These are phyloP conservation scores for Pardosa pseudoannulata DNA, from an alignment of 2,888 invertebrate genomes.

Conservation along the genomic window DNA sequence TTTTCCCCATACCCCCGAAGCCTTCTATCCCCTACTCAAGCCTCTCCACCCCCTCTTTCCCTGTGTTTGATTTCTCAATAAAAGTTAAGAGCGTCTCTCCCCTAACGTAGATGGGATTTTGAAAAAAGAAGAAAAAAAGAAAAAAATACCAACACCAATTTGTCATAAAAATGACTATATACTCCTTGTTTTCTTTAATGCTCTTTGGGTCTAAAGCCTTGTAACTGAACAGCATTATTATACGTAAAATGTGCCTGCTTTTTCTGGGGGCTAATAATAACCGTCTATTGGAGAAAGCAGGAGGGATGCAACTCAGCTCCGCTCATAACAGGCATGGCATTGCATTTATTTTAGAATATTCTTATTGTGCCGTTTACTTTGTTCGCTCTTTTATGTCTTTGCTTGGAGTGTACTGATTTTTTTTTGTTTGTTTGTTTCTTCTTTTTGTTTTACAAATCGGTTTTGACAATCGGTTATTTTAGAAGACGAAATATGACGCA, in stretches of 20 bases:
- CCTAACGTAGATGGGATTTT: slow-evolving; percentile 38
- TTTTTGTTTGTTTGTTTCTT: too few species aligned
- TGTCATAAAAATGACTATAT: slow-evolving; percentile 62
- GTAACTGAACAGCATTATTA: slow-evolving; percentile 36
- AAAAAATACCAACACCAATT: slow-evolving; percentile 65
- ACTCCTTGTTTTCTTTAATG: slow-evolving; percentile 43
- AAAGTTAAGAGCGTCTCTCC: slow-evolving; percentile 47
- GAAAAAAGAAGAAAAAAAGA: slow-evolving; percentile 25
- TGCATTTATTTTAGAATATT: slow-evolving; percentile 4
- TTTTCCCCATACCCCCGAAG: background rate
- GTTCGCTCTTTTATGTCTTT: background rate
- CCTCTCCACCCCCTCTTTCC: background rate
- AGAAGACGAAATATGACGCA: background rate
- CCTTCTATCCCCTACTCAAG: background rate
- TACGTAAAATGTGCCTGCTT: slow-evolving; percentile 38
- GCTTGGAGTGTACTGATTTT: background rate
- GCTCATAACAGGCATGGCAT: background rate
- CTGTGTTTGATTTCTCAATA: slow-evolving; percentile 60
- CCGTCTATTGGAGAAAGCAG: slow-evolving; percentile 55
- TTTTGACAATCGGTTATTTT: slow-evolving; percentile 2
- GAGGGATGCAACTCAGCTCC: slow-evolving; percentile 27
- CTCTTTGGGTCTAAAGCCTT: slow-evolving; percentile 40
- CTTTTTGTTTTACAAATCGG: slow-evolving; percentile 3
- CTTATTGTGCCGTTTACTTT: background rate
- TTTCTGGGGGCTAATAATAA: slow-evolving; percentile 42